phyloP scores from a whole-genome alignment of 1,140 invertebrate species.

The Drosophila murphyi region DNA sequence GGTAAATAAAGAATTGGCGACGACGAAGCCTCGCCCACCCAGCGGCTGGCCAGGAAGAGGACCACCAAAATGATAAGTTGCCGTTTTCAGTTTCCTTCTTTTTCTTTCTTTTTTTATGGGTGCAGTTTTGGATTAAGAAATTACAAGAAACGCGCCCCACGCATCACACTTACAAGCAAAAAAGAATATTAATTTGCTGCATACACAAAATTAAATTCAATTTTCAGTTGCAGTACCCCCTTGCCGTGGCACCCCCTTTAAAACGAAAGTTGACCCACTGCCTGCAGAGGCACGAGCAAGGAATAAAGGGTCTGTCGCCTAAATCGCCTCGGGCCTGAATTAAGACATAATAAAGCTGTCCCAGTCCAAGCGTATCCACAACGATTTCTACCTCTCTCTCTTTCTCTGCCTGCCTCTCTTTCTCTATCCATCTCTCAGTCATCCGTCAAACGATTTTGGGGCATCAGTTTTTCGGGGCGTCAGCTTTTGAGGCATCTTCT shows the following conservation, averaged over 20 bases:
- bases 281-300: slow-evolving; percentile 18
- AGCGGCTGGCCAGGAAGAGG: slow-evolving; percentile 27
- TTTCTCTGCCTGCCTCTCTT: not conserved
- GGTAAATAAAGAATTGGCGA: slow-evolving; percentile 75
- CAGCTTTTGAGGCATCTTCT: slow-evolving; percentile 18
- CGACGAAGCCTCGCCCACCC: slow-evolving; percentile 57
- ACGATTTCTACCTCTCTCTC: not conserved
- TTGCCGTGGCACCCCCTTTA: not conserved
- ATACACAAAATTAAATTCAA: slow-evolving; percentile 72
- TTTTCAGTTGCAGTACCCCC: slow-evolving; percentile 52
- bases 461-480: slow-evolving; percentile 36
- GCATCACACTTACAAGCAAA: slow-evolving; percentile 44
- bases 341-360: slow-evolving; percentile 84
- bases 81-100: slow-evolving; percentile 11
- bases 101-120: slow-evolving; percentile 27
- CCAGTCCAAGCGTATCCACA: slow-evolving; percentile 19
- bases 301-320: slow-evolving; percentile 39
- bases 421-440: slow-evolving; percentile 17
- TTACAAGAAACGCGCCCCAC: slow-evolving; percentile 67
- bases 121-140: slow-evolving; percentile 74
- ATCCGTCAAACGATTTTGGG: slow-evolving; percentile 66
- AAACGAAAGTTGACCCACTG: slow-evolving; percentile 80
- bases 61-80: slow-evolving; percentile 75
- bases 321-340: slow-evolving; percentile 70
- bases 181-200: slow-evolving; percentile 64